Evolutionary conservation across 2,888 invertebrate species (phyloP).

Genomic region (Peribatodes rhomboidaria): DNA sequence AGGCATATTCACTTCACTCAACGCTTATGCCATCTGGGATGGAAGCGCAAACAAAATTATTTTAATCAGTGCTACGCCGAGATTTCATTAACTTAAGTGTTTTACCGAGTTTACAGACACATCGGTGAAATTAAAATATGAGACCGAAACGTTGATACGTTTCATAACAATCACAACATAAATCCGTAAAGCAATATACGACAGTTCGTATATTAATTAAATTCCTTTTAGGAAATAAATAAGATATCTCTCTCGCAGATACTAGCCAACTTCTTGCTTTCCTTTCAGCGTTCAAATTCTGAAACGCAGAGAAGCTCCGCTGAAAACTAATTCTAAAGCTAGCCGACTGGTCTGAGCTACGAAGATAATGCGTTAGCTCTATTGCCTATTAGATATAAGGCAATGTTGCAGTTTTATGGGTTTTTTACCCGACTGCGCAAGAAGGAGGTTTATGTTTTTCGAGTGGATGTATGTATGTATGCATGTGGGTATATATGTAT

Average conservation of each 20-base stretch:
- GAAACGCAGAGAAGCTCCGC: constrained; percentile 16
- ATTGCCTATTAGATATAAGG: background rate
- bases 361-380: constrained; percentile 29
- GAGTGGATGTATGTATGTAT: no score
- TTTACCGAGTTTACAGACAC: constrained; percentile 14
- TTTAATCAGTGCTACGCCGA: constrained; percentile 23
- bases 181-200: background rate
- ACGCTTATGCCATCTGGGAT: constrained; percentile 17
- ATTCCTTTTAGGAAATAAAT: background rate
- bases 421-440: no score
- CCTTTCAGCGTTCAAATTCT: constrained; percentile 11
- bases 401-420: background rate
- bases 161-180: background rate
- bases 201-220: background rate
- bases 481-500: no score
- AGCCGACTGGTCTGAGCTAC: constrained; percentile 30
- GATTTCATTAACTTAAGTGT: constrained; percentile 34
- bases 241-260: background rate
- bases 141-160: constrained; percentile 4
- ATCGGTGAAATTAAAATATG: constrained; percentile 18
- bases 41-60: constrained; percentile 29
- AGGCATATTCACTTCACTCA: constrained; percentile 14
- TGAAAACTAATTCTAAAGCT: constrained; percentile 24
- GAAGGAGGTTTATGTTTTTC: no score
- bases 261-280: background rate